phyloP scores from a whole-genome alignment of 2,888 invertebrate genomes.

The Sylvicola cinctus region DNA sequence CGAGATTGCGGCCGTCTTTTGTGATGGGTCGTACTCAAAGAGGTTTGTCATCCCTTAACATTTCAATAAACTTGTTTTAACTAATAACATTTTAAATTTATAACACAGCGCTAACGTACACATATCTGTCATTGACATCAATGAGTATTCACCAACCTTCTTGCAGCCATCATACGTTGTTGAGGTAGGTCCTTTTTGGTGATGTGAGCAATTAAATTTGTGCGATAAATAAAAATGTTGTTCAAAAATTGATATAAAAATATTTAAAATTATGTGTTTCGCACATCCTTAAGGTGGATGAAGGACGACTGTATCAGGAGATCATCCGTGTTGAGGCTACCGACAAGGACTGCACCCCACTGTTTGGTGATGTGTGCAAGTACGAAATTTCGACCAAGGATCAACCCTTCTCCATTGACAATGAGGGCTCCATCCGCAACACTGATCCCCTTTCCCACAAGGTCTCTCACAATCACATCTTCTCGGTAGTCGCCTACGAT shows the following conservation, averaged over 20 bases:
- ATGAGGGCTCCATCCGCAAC: constrained; percentile 85
- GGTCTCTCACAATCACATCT: constrained; percentile 83
- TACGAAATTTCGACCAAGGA: constrained; percentile 88
- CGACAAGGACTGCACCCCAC: constrained; percentile 85
- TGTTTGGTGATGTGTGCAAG: constrained; percentile 90
- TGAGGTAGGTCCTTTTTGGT: constrained; percentile 25
- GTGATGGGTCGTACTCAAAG: constrained; percentile 67
- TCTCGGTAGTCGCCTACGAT: constrained; percentile 92
- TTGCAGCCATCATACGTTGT: constrained; percentile 77
- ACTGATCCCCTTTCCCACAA: constrained; percentile 86
- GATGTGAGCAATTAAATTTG: too few relatives aligned
- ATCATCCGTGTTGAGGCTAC: constrained; percentile 80
- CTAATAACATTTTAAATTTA: neutral
- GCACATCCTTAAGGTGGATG: constrained; percentile 42
- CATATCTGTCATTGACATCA: constrained; percentile 88
- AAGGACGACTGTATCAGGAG: constrained; percentile 74
- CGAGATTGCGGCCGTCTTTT: constrained; percentile 83
- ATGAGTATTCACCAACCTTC: constrained; percentile 87
- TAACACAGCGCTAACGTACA: constrained; percentile 64
- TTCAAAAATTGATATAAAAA: too few relatives aligned
- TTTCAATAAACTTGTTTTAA: neutral
- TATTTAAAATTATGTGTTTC: too few relatives aligned
- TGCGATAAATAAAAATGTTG: too few relatives aligned
- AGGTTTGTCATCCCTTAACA: constrained; percentile 37
- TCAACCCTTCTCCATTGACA: constrained; percentile 78